Evolutionary conservation across 2,113 vertebrate species (phyloP), one percentile per base, ranked within the genome.

Genomic region (Triplophysa rosa): DNA sequence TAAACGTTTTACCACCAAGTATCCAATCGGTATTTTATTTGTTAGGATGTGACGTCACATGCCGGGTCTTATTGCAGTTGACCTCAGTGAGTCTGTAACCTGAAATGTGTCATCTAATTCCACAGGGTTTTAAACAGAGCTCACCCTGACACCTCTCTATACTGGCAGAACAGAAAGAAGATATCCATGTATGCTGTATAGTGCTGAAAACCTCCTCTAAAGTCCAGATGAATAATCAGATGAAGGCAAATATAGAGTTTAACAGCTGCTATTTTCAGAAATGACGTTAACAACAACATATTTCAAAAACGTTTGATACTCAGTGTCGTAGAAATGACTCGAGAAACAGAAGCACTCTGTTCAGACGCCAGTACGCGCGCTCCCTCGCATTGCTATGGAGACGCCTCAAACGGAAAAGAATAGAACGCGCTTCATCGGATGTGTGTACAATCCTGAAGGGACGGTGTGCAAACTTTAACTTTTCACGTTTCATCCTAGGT

Each of bases 61-160:
- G 24, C 17, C 7, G 14, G 24, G 45, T 49, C 45, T 49, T 0
- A 10, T 26, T 68, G 17, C 47, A n/a, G 19, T 54, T 11, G 16
- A 68, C 42, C 2, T 17, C 42, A 68, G 23, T 54, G n/a, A 47
- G 65, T 24, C 4, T 42, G 67, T 69, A 69, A 69, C 67, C 45
- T 69, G 67, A 69, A 69, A 24, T 33, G 68, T 54, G 33, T 42
- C 2, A 49, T 71, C 49, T 58, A 14, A 58, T 71, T 71, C 49
- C 29, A 26, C 11, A 21, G 5, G 26, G 26, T 14, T 37, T 56
- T 56, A 17, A 58, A 33, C 68, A 56, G 23, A 33, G 49, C 7
- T 14, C 26, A 56, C 49, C 10, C 26, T 71, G 68, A 71, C 26
- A 58, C 52, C 26, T 21, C 68, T 21, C 68, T 2, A 4, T 70